Evolutionary conservation across 2,113 vertebrate genomes (phyloP), one percentile per base, ranked within the genome.

Genomic region (Elephas maximus): DNA sequence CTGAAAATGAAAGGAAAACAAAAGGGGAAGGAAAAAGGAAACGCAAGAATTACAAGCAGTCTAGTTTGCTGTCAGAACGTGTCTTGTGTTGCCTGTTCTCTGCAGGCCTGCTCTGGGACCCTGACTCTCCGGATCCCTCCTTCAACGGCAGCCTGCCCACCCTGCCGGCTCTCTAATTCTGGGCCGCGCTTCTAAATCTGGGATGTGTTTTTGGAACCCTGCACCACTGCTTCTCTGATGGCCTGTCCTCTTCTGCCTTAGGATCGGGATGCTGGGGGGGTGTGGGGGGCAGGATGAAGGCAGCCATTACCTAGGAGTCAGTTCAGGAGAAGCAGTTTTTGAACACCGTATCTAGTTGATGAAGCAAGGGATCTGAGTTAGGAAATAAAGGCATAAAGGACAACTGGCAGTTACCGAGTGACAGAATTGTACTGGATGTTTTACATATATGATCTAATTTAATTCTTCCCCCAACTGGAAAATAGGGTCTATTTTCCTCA

Each of bases 401-500:
- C 17, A n/a, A 5, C 17, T 73, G 89, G 18, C 20, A 67, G 21
- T 81, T 63, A 63, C 8, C 53, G 71, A 77, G n/a, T 69, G 67
- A 81, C 11, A 5, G 41, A 53, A 28, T 51, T 88, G 3, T 20
- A 20, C 8, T 41, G 41, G 41, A 4, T 77, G 23, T 90, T 89
- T 82, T 57, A 57, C 53, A 57, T 57, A 57, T 57, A 57, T 12
- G 53, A 57, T 57, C 53, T 57, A 57, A 57, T 69, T 69, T 30
- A n/a, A 26, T 73, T 94, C 44, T 67, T 88, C 21, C 33, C 18
- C 45, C 48, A 44, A 30, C 21, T 73, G 26, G 41, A 90, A 81
- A 81, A 44, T 48, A 28, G 41, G 33, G 33, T 89, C 93, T 90
- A 69, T 76, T 88, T 67, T 88, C 51, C 82, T 91, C 5, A 20